These are phyloP conservation scores for Lepidurus packardi DNA, from an alignment of 1,140 invertebrate genomes.

Conservation along the genomic window DNA sequence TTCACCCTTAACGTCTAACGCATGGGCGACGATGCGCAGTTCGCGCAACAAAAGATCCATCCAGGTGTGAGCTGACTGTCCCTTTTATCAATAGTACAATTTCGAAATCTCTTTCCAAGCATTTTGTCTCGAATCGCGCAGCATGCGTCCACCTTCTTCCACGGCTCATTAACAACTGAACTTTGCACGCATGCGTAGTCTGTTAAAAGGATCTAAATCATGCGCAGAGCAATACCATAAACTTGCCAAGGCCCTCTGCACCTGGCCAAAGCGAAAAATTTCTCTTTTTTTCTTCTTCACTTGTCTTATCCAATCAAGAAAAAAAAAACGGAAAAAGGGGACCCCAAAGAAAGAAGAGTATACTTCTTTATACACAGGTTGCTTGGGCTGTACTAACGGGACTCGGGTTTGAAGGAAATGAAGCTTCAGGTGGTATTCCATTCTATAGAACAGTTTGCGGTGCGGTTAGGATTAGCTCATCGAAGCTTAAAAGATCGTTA, in stretches of 20 bases:
- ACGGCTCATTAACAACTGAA: constrained; percentile 13
- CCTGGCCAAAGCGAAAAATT: constrained; percentile 14
- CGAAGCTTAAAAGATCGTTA: constrained; percentile 18
- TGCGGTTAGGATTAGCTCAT: constrained; percentile 13
- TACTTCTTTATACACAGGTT: constrained; percentile 7
- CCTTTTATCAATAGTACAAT: neutral
- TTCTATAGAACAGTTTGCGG: constrained; percentile 18
- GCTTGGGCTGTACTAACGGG: constrained; percentile 4
- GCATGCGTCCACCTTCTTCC: constrained; percentile 7
- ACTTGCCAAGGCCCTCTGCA: neutral
- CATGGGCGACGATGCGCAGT: neutral
- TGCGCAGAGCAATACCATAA: constrained; percentile 5
- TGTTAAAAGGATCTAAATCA: neutral
- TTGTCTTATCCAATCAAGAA: constrained; percentile 22
- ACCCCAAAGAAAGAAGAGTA: constrained; percentile 5
- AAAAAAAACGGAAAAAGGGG: neutral
- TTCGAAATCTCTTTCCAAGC: neutral
- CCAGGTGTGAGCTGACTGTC: neutral
- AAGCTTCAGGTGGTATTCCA: constrained; percentile 17
- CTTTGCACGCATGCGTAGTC: constrained; percentile 10
- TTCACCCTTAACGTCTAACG: constrained; percentile 10
- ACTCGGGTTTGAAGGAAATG: constrained; percentile 9
- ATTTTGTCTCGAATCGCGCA: neutral
- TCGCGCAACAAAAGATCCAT: neutral
- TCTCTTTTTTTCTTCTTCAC: neutral